Conservation (phyloP, 2,113 vertebrate genomes). For the Pterocles gutturalis region DNA sequence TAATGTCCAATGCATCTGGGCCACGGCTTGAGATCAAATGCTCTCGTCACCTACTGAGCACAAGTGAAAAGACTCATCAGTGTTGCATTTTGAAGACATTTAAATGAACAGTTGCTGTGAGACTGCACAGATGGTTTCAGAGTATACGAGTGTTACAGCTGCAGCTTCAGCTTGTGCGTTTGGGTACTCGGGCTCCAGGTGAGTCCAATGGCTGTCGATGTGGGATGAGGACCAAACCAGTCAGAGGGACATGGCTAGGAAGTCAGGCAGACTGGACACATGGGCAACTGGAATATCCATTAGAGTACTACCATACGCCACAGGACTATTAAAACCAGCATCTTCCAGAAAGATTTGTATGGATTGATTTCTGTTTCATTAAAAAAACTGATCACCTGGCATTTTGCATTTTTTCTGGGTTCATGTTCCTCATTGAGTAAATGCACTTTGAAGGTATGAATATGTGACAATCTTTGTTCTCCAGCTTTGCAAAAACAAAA, state of each 20-base stretch:
- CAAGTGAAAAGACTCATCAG: background rate
- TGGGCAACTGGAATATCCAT: background rate
- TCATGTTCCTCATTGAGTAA: background rate
- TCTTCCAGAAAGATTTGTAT: background rate
- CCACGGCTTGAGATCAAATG: constrained; percentile 6
- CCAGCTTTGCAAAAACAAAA: background rate
- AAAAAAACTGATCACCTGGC: background rate
- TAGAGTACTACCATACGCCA: too few species aligned
- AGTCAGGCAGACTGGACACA: background rate
- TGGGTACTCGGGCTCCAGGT: background rate
- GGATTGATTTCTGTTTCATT: background rate
- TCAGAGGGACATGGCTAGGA: background rate
- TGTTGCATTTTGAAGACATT: background rate
- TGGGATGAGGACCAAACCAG: background rate
- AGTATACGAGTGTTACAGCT: background rate
- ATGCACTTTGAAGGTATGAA: background rate
- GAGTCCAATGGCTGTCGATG: background rate
- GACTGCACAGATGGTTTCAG: constrained; percentile 34
- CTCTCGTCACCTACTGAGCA: background rate
- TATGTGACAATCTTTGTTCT: background rate
- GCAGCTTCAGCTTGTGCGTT: background rate
- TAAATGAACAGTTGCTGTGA: background rate
- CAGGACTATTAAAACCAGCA: background rate
- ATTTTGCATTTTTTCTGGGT: background rate
- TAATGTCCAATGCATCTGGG: background rate